Percentiles rank a stretch among this genome's conserved stretches.
phyloP scores from a whole-genome alignment of 1,140 invertebrate genomes.

The Medauroidea extradentata region DNA sequence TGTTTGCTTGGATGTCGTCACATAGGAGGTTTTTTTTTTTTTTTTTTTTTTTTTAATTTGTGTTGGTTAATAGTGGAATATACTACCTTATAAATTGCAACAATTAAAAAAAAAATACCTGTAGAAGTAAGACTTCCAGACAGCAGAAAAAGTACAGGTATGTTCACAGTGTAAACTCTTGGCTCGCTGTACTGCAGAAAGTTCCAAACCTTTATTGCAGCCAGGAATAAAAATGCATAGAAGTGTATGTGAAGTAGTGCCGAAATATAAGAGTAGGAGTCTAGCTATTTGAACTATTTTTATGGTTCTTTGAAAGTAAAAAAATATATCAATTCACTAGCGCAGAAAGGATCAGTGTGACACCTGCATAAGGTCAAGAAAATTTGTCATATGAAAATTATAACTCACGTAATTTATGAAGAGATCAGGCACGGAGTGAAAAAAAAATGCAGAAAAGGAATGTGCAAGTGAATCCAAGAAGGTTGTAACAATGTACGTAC shows the following conservation, averaged over 20 bases:
- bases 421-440: constrained; percentile 9
- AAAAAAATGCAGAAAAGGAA: constrained; percentile 11
- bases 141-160: too few relatives aligned
- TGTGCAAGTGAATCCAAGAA: background rate
- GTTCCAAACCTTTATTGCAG: constrained; percentile 14
- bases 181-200: background rate
- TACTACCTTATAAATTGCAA: too few relatives aligned
- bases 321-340: constrained; percentile 7
- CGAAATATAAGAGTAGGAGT: too few relatives aligned
- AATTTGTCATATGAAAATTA: constrained; percentile 1
- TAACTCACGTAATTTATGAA: background rate
- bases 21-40: too few relatives aligned
- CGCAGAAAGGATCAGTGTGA: constrained; percentile 12
- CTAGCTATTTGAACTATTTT: constrained; percentile 10
- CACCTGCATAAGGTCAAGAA: background rate
- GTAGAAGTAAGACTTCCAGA: too few relatives aligned
- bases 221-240: background rate
- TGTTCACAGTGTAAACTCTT: constrained; percentile 1
- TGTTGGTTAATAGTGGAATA: too few relatives aligned
- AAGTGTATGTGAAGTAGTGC: background rate
- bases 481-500: constrained; percentile 11
- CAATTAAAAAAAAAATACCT: too few relatives aligned
- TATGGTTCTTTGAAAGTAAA: background rate
- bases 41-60: too few relatives aligned
- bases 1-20: too few relatives aligned